Conservation (phyloP, 2,113 vertebrate species). For the Cyanoliseus patagonus region DNA sequence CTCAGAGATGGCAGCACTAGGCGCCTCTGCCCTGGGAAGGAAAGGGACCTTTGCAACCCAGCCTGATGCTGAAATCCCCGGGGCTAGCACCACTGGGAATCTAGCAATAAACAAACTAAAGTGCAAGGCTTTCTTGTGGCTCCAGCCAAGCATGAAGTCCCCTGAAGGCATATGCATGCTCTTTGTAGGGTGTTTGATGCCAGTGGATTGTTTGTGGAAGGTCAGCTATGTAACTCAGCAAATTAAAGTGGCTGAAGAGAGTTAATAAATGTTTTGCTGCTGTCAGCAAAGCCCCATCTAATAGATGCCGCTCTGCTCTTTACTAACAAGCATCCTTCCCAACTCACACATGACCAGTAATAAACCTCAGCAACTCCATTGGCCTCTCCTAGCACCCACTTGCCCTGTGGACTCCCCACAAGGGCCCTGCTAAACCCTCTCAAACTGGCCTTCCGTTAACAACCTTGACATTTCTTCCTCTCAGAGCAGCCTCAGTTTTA, state of each 20-base stretch:
- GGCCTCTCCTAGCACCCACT: neutral
- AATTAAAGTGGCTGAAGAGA: neutral
- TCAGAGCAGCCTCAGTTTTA: neutral
- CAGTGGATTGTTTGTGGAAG: neutral
- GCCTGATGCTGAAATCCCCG: neutral
- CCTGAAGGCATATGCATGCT: neutral
- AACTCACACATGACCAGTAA: neutral
- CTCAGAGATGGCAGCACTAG: neutral
- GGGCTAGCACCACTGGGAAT: neutral
- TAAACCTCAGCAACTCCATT: neutral
- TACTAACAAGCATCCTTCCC: neutral
- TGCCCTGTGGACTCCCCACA: neutral
- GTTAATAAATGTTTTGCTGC: neutral
- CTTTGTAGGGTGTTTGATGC: neutral
- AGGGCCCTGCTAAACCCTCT: neutral
- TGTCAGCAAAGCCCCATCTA: neutral
- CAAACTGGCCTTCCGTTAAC: neutral
- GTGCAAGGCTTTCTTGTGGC: neutral
- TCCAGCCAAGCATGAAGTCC: neutral
- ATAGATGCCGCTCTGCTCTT: neutral
- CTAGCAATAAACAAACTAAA: neutral
- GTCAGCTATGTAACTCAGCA: neutral
- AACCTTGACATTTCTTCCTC: neutral
- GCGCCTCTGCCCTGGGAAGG: neutral
- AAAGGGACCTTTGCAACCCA: neutral